Percentiles rank a stretch among this genome's conserved stretches.
phyloP scores from a whole-genome alignment of 2,888 invertebrate species.

The Chrysodeixis includens region DNA sequence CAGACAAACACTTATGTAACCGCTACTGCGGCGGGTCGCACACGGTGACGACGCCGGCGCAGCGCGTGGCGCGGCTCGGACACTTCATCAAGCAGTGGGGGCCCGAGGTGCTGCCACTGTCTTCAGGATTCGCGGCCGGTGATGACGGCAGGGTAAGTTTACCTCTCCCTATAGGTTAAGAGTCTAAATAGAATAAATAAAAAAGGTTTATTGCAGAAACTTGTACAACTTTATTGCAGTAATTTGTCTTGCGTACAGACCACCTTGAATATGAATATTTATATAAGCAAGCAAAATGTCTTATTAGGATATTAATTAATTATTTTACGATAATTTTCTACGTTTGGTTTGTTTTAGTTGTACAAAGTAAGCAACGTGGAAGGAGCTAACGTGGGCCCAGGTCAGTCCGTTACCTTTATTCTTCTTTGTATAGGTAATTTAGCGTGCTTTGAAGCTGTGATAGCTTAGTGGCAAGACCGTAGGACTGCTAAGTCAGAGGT shows the following conservation, averaged over 20 bases:
- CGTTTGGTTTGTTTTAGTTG: conserved; percentile 77
- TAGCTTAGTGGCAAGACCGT: too few species aligned
- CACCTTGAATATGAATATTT: too few species aligned
- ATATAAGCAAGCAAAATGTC: too few species aligned
- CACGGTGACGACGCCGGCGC: conserved; percentile 92
- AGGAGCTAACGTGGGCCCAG: conserved; percentile 71
- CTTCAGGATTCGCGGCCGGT: conserved; percentile 79
- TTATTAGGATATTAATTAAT: not conserved
- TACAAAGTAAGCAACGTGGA: conserved; percentile 76
- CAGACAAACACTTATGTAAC: conserved; percentile 89
- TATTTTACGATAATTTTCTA: too few species aligned
- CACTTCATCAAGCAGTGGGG: conserved; percentile 92
- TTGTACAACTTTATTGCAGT: too few species aligned
- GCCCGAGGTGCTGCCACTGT: conserved; percentile 89
- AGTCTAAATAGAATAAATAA: too few species aligned
- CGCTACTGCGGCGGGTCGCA: conserved; percentile 95
- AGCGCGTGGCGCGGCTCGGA: conserved; percentile 91
- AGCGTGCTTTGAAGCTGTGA: too few species aligned
- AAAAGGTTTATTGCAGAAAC: too few species aligned
- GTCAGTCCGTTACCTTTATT: conserved; percentile 55
- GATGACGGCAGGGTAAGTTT: conserved; percentile 80
- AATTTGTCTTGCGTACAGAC: too few species aligned
- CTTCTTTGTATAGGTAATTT: not conserved
- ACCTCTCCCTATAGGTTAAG: not conserved
- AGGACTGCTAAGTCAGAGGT: too few species aligned